Evolutionary conservation across 2,888 invertebrate genomes (phyloP).

Genomic region (Lycaena phlaeas): DNA sequence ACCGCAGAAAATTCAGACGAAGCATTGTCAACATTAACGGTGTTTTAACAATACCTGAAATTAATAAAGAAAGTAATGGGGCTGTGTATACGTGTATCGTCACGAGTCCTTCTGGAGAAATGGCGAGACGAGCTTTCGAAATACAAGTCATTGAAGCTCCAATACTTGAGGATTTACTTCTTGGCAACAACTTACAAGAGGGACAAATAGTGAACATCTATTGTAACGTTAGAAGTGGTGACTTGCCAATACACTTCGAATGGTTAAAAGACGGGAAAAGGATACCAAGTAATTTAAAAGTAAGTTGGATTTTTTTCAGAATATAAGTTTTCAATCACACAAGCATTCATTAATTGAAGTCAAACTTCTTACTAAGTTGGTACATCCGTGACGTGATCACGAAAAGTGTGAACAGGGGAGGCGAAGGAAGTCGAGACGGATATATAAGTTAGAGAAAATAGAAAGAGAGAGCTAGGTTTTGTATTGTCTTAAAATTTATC

Average conservation of each 20-base stretch:
- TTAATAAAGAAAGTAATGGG: conserved; percentile 77
- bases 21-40: conserved; percentile 65
- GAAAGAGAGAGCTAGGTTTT: too few species aligned
- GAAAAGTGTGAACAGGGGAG: too few species aligned
- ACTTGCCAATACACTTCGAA: conserved; percentile 79
- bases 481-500: too few species aligned
- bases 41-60: conserved; percentile 73
- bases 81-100: conserved; percentile 86
- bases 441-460: too few species aligned
- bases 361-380: too few species aligned
- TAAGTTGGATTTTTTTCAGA: conserved; percentile 26
- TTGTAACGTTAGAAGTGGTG: conserved; percentile 81
- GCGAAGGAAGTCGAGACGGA: too few species aligned
- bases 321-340: neutral
- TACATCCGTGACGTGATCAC: too few species aligned
- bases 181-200: conserved; percentile 86
- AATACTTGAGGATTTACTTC: conserved; percentile 84
- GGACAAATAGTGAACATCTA: conserved; percentile 88
- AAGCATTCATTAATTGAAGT: too few species aligned
- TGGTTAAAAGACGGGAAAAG: conserved; percentile 79
- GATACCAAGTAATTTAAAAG: conserved; percentile 76
- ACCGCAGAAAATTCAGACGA: conserved; percentile 34
- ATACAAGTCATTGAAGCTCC: conserved; percentile 83
- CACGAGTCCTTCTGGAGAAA: conserved; percentile 78
- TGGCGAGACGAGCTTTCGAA: conserved; percentile 72